These are phyloP conservation scores for Eutrigla gurnardus DNA, from an alignment of 2,797 vertebrate genomes.

Conservation along the genomic window DNA sequence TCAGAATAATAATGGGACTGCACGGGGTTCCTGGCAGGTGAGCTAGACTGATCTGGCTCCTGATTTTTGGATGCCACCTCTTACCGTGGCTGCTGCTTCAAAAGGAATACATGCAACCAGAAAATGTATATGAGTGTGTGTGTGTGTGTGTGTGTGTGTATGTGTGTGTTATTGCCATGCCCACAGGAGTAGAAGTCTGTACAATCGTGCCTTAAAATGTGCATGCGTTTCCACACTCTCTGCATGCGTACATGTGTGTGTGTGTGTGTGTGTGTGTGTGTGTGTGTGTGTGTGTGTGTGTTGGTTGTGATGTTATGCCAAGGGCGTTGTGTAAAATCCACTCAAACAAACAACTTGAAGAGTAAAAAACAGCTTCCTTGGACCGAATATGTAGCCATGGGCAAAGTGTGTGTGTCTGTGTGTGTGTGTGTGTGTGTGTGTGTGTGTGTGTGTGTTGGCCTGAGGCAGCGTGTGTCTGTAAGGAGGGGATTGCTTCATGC, in stretches of 20 bases:
- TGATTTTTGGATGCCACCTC: slow-evolving; percentile 34
- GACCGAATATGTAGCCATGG: slow-evolving; percentile 71
- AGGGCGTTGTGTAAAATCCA: slow-evolving; percentile 73
- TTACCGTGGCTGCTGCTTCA: slow-evolving; percentile 39
- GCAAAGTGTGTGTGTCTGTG: slow-evolving; percentile 55
- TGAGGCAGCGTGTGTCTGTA: slow-evolving; percentile 27
- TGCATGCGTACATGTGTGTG: slow-evolving; percentile 32
- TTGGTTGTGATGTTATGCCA: slow-evolving; percentile 62
- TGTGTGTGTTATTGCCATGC: slow-evolving; percentile 43
- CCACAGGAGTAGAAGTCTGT: slow-evolving; percentile 53
- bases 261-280: slow-evolving; percentile 14
- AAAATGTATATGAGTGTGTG: slow-evolving; percentile 23
- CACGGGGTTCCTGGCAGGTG: slow-evolving; percentile 41
- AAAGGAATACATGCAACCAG: slow-evolving; percentile 26
- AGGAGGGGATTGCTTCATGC: slow-evolving; percentile 73
- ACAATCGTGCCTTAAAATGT: slow-evolving; percentile 58
- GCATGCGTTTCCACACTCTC: slow-evolving; percentile 36
- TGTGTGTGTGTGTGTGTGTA: slow-evolving; percentile 37
- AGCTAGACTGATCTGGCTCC: slow-evolving; percentile 35
- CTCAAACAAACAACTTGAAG: slow-evolving; percentile 79
- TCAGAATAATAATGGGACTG: slow-evolving; percentile 34
- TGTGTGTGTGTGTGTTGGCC: slow-evolving; percentile 21
- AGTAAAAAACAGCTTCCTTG: slow-evolving; percentile 76
- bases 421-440: slow-evolving; percentile 16
- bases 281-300: slow-evolving; percentile 38